Evolutionary conservation across 2,888 invertebrate species (phyloP), one percentile per base, ranked within the genome.

Genomic region (Aphidius colemani): DNA sequence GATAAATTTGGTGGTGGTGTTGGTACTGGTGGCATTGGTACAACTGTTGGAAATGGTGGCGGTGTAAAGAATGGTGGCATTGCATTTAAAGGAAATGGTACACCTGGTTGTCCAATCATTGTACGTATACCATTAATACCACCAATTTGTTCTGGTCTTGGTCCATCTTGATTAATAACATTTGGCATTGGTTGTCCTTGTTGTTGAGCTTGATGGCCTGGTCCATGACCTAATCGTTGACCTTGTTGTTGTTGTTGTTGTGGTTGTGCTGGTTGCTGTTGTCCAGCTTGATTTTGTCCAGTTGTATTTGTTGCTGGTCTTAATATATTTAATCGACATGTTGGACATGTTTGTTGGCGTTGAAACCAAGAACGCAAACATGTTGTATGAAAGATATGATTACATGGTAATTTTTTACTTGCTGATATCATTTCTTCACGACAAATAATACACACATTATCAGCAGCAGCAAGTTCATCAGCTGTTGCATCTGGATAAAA

Each of bases 321-420:
- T 59, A 90, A 80, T 60, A 90, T 96, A 84, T 98, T 97, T 69
- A 97, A 86, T 10, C 98, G 89, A 81, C 99, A 99, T 6, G 99
- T 99, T 1, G 99, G 99, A 80, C 99, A 99, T 6, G 99, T 99
- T 85, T 99, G 99, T 82, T 99, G 99, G 7, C 99, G 89, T 85
- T 99, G 99, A 85, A 99, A 99, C 99, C 99, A 99, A 48, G 97
- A 96, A 57, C 98, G 90, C 62, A 99, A 86, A 83, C 99, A 99
- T 61, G 94, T 93, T 53, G 97, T 94, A 84, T 99, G 99, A 86
- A 99, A 99, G 77, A 99, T 98, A 83, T 99, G 99, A 82, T 96
- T 96, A 85, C 99, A 99, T 0, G 99, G 98, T 69, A 99, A 84
- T 80, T 98, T 98, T 84, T 99, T 99, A 49, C 97, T 92, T 59